These are phyloP conservation scores for Ennomos quercinarius DNA, from an alignment of 2,888 invertebrate genomes.

Conservation along the genomic window DNA sequence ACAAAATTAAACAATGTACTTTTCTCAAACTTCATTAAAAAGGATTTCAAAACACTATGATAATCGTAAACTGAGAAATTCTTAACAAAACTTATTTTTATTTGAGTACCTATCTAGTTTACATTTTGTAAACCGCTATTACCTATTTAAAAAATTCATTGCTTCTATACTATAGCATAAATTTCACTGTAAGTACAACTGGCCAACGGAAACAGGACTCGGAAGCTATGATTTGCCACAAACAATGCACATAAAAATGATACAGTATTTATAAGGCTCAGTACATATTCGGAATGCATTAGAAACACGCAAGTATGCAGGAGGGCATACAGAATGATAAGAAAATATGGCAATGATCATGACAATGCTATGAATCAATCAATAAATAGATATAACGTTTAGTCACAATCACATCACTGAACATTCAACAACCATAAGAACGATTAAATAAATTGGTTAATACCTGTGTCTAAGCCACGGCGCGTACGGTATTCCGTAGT, in stretches of 20 bases:
- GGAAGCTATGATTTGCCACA: conserved; percentile 64
- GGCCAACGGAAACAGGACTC: conserved; percentile 66
- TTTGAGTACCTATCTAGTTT: too few species aligned
- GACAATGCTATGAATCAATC: conserved; percentile 46
- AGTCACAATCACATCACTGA: conserved; percentile 35
- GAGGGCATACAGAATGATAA: conserved; percentile 39
- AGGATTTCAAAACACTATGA: too few species aligned
- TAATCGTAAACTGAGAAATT: too few species aligned
- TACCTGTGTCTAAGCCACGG: conserved; percentile 95
- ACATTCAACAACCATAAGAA: conserved; percentile 22
- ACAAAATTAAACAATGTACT: too few species aligned
- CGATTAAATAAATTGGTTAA: conserved; percentile 37
- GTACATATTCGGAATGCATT: conserved; percentile 25
- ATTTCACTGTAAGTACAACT: conserved; percentile 51
- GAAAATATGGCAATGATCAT: conserved; percentile 45
- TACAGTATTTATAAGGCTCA: conserved; percentile 19
- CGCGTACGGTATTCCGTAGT: conserved; percentile 93
- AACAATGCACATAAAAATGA: conserved; percentile 43
- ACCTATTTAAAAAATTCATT: too few species aligned
- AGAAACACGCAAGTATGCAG: conserved; percentile 39
- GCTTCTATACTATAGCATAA: too few species aligned
- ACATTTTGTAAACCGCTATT: too few species aligned
- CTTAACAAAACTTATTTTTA: too few species aligned
- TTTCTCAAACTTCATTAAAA: too few species aligned
- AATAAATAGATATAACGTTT: conserved; percentile 12